Percentiles rank a stretch among this genome's conserved stretches.
phyloP scores from a whole-genome alignment of 2,797 vertebrate species.

The Urocyon cinereoargenteus region DNA sequence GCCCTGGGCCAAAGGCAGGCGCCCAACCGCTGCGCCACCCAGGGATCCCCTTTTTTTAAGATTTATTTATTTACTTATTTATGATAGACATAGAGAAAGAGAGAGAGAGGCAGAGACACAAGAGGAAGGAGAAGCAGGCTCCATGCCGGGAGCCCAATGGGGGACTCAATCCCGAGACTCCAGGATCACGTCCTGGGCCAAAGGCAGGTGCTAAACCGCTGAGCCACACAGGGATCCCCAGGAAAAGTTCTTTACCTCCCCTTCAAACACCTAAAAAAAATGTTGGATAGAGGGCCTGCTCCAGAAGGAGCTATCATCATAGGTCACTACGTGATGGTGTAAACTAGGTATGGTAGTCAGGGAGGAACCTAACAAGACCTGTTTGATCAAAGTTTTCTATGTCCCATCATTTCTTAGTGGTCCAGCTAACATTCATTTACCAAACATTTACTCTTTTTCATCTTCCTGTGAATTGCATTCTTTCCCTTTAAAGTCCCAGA shows the following conservation, averaged over 20 bases:
- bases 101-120: too few relatives aligned
- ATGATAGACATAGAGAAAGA: too few relatives aligned
- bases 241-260: background rate
- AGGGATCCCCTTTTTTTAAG: too few relatives aligned
- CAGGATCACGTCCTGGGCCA: too few relatives aligned
- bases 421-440: background rate
- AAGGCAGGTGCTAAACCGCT: rapidly evolving
- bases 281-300: background rate
- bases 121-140: too few relatives aligned
- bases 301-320: background rate
- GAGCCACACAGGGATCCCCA: background rate
- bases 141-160: rapidly evolving
- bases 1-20: too few relatives aligned
- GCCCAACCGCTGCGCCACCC: too few relatives aligned
- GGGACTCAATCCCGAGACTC: too few relatives aligned
- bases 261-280: background rate
- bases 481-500: background rate
- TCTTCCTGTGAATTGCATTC: background rate
- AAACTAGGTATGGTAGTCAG: background rate
- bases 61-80: too few relatives aligned
- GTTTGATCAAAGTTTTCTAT: background rate
- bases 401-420: background rate
- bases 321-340: background rate
- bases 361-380: background rate
- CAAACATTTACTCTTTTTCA: background rate